These are phyloP conservation scores for Drosophila orosa DNA, from an alignment of 1,140 invertebrate species.

Conservation along the genomic window DNA sequence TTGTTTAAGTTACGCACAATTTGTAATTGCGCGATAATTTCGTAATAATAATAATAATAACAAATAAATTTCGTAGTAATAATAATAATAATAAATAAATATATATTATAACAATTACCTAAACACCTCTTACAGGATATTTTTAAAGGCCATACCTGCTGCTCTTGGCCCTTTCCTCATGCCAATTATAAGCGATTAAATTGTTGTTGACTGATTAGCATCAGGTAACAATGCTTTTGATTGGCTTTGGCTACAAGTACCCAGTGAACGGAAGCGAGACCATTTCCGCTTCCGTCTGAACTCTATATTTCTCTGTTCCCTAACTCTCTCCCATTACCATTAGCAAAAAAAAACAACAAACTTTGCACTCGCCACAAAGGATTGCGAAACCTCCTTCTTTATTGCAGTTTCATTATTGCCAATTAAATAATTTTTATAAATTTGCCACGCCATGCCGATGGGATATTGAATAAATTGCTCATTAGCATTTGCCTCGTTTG, in stretches of 20 bases:
- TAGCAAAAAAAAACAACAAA: no score
- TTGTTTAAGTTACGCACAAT: no score
- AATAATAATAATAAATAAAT: no score
- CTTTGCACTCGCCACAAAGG: not conserved
- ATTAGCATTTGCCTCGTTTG: no score
- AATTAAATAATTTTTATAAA: slow-evolving; percentile 75
- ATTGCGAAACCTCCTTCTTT: not conserved
- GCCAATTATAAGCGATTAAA: slow-evolving; percentile 50
- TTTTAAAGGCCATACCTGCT: no score
- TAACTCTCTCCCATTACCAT: not conserved
- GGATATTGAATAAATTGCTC: not conserved
- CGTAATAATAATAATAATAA: no score
- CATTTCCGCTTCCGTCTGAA: not conserved
- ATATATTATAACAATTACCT: no score
- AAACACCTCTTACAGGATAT: not conserved
- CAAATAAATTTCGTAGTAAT: no score
- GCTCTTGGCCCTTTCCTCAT: not conserved
- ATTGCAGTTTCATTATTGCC: slow-evolving; percentile 44
- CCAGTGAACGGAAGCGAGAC: not conserved
- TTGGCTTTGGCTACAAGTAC: not conserved
- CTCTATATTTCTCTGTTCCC: no score
- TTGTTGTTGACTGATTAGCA: slow-evolving; percentile 49
- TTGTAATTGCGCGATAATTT: no score
- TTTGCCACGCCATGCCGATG: slow-evolving; percentile 5
- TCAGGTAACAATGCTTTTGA: not conserved